Base-by-base conservation (phyloP, 2,113 vertebrate genomes). In the Festucalex cinctus region DNA sequence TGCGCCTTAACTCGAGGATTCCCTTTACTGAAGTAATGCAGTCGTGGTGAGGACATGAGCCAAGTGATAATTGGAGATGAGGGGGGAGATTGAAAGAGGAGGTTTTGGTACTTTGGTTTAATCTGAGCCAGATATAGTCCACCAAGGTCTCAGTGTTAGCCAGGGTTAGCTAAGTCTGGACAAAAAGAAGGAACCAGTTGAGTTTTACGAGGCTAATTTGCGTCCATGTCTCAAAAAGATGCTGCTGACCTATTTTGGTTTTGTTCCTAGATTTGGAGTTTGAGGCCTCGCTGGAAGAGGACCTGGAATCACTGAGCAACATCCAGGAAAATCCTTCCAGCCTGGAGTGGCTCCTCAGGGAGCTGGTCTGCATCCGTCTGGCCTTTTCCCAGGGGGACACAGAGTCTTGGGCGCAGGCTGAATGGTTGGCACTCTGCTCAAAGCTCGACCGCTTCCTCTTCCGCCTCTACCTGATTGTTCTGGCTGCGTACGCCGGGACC, bases 361-460 rank as follows among this genome's bases (percentile, higher is more conserved):
- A 95, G 77, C 84, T 95, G 62, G 76, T 74, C 0, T 86, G 77
- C 43, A 89, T 95, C 37, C 90, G 84, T 39, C 68, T 74, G 57
- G 84, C 80, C 48, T 78, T 95, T 14, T 83, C 81, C 26, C 86
- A 91, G 76, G 87, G 88, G 43, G 92, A 93, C 26, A 70, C 67
- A 0, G 88, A 87, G 3, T 73, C 80, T 13, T 65, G 49, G 1
- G 85, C 83, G 66, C 90, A 91, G 49, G 77, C 71, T 0, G 82
- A 88, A 0, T 94, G 94, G 94, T 78, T 95, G 69, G 79, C 66
- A 2, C 90, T 95, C 49, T 91, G 93, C 68, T 89, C 88, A 1
- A 91, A 77, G 83, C 85, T 96, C 9, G 94, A 96, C 70, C 71
- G 53, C 6, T 75, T 93, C 64, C 87, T 96, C 56, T 95, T 95